Evolutionary conservation across 2,797 vertebrate genomes (phyloP).

Genomic region (Lemur catta): DNA sequence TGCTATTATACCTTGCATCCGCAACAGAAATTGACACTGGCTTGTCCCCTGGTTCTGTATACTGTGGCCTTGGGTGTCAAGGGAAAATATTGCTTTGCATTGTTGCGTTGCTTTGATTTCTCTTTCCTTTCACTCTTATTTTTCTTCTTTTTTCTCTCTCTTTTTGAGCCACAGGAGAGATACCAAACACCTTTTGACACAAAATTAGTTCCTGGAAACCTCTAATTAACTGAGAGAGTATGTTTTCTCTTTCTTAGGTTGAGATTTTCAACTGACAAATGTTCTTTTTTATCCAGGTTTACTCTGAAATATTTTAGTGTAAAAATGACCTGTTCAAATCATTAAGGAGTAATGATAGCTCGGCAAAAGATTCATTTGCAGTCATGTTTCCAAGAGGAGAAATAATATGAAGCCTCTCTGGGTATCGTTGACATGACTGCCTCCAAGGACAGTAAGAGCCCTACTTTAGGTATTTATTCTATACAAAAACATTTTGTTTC

Average conservation of each 20-base stretch:
- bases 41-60: constrained; percentile 73
- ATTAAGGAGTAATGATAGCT: background rate
- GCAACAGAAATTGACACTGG: constrained; percentile 80
- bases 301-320: background rate
- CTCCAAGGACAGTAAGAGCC: background rate
- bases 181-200: constrained; percentile 42
- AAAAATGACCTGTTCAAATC: background rate
- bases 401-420: background rate
- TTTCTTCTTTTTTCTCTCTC: constrained; percentile 43
- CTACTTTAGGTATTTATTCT: background rate
- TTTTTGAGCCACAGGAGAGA: constrained; percentile 67
- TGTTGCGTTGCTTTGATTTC: constrained; percentile 77
- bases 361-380: background rate
- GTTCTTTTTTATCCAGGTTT: background rate
- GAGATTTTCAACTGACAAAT: constrained; percentile 67
- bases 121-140: constrained; percentile 74
- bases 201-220: constrained; percentile 53
- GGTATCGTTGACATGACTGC: background rate
- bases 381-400: background rate
- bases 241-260: constrained; percentile 54
- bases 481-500: background rate
- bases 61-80: constrained; percentile 83
- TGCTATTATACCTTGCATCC: constrained; percentile 61
- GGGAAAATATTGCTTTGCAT: constrained; percentile 82
- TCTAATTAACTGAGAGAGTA: background rate